Evolutionary conservation across 2,888 invertebrate genomes (phyloP), one percentile per base, ranked within the genome.

Genomic region (Bellardia bayeri): DNA sequence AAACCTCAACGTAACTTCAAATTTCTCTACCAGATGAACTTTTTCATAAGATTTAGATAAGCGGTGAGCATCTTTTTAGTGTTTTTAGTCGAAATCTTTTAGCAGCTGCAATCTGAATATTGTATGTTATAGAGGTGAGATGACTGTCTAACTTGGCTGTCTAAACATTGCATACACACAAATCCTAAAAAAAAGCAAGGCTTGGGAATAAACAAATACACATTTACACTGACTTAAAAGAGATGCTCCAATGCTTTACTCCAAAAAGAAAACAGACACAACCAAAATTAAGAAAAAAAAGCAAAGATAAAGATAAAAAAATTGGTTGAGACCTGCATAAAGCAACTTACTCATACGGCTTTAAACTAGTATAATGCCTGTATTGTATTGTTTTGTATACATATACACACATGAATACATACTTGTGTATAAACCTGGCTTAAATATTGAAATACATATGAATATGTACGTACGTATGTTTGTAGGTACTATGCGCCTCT

Each of bases 1-100:
- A 76, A 23, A 66, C 49, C 74, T 51, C 79, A 63, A 63, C 33
- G 33, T 40, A 64, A 63, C 68, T 74, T 72, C 71, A 80, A 76
- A 80, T 83, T 83, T 83, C 69, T 54, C 71, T 82, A 61, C 78
- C 85, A 88, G 81, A 86, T 88, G 88, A 88, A 88, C 87, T 86
- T 84, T 88, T 89, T 88, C 80, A 40, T 63, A 84, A 89, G 23
- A 23, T 23, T 23, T 23, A 91, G 92, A 92, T 92, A 92, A 92
- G 92, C 90, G 90, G 90, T 90, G 91, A 91, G 91, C 90, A 91
- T 91, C 91, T 64, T 54, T 78, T 64, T 51, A 64, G n/a, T 82
- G 14, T 71, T 40, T 63, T 76, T 71, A 45, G 89, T 78, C 80
- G 68, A 82, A 89, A 82, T 85, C 90, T 89, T 84, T 84, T 71